Evolutionary conservation across 2,888 invertebrate species (phyloP).

Genomic region (Strigamia transsilvanica): DNA sequence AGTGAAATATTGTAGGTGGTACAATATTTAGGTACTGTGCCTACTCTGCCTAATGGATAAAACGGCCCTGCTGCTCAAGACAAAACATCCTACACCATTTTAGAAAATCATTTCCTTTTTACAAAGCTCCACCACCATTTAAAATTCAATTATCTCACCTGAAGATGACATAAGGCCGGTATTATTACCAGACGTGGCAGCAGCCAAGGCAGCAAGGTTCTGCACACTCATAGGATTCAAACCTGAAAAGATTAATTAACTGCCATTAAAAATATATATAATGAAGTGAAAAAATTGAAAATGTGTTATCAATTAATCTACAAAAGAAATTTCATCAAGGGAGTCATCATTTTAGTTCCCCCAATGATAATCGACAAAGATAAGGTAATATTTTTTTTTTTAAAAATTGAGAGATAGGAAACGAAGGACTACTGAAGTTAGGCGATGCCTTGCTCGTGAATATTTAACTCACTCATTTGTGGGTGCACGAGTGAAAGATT

Average conservation of each 20-base stretch:
- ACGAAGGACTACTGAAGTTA: neutral
- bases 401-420: conserved; percentile 3
- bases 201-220: conserved; percentile 88
- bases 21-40: too few species aligned
- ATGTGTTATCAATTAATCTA: conserved; percentile 36
- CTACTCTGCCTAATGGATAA: too few species aligned
- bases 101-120: conserved; percentile 12
- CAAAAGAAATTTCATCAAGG: conserved; percentile 23
- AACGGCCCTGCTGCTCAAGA: neutral
- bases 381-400: neutral
- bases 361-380: conserved; percentile 14
- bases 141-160: conserved; percentile 62
- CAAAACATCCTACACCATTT: conserved; percentile 6
- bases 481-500: conserved; percentile 36
- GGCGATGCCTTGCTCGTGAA: conserved; percentile 28
- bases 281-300: neutral
- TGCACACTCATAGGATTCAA: conserved; percentile 82
- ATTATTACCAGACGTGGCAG: conserved; percentile 72
- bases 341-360: conserved; percentile 36
- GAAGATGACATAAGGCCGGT: conserved; percentile 68
- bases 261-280: conserved; percentile 28
- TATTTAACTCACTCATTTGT: conserved; percentile 41
- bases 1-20: too few species aligned
- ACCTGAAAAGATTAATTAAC: conserved; percentile 58
- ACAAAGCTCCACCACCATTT: neutral